Base-by-base conservation (phyloP, 2,888 invertebrate species). In the Euclidia mi region DNA sequence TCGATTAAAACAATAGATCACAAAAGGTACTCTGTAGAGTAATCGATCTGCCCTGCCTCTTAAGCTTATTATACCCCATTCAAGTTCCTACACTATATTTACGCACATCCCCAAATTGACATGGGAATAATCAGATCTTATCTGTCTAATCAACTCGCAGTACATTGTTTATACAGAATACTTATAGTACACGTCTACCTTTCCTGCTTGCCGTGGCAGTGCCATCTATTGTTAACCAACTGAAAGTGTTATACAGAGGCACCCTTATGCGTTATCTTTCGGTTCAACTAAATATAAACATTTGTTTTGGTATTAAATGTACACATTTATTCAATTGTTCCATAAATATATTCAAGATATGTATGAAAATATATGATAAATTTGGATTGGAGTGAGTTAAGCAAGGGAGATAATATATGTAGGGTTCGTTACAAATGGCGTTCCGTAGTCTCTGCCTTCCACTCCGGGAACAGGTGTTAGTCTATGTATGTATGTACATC, bases 91-190 rank as follows among this genome's bases (percentile, higher is more conserved):
- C 11, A 34, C 32, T 11, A 34, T 12, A 34, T 34, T 34, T 34
- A 34, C 32, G 1, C 2, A 12, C 11, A 32, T 2, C 35, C 14
- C 34, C 14, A 47, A 65, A 66, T 52, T 48, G 57, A 50, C 52
- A 53, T 40, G 32, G 32, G 34, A 58, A 53, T 48, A 58, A 69
- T 52, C 17, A 29, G 45, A 53, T 58, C 42, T 37, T 56, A 58
- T 51, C 52, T 37, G 15, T 46, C 31, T 56, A 69, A 58, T 69
- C 68, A 29, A 51, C 34, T 50, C 53, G 47, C 57, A n/a, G 69
- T 58, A 53, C 42, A 43, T 49, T 49, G 40, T 49, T 37, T 51
- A 29, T 28, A 32, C 6, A 48, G 14, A 43, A 34, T n/a, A 28
- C 28, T 20, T 18, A 37, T 35, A 6, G 17, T 25, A 17, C 45